phyloP scores from a whole-genome alignment of 2,888 invertebrate genomes.

The Xanthia togata region DNA sequence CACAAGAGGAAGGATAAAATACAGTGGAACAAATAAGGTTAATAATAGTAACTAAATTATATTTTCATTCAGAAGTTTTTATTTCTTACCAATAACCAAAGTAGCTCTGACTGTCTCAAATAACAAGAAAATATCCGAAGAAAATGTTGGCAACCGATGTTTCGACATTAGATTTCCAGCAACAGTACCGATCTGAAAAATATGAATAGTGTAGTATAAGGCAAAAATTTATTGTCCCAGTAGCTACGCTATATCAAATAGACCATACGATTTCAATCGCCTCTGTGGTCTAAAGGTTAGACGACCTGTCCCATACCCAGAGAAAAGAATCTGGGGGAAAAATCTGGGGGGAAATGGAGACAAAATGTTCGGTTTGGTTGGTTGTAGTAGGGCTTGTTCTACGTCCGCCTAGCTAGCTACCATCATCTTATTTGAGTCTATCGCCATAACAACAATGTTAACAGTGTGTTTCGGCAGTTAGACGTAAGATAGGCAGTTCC shows the following conservation, averaged over 20 bases:
- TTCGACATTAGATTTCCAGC: conserved; percentile 93
- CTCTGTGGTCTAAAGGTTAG: no score
- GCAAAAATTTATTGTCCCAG: not conserved
- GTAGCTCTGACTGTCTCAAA: conserved; percentile 89
- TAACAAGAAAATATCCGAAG: conserved; percentile 92
- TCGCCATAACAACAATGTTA: no score
- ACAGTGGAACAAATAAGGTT: not conserved
- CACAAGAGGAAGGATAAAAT: not conserved
- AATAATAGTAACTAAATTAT: not conserved
- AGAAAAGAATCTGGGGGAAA: no score
- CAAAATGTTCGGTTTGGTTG: no score
- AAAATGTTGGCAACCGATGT: conserved; percentile 91
- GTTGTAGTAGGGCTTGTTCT: no score
- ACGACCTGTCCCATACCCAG: no score
- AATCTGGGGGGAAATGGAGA: no score
- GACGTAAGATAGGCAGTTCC: no score
- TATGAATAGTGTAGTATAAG: not conserved
- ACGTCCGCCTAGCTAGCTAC: no score
- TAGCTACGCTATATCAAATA: not conserved
- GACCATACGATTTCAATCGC: no score
- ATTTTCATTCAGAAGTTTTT: not conserved
- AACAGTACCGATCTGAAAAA: conserved; percentile 89
- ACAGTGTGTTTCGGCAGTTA: no score
- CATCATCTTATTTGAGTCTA: no score
- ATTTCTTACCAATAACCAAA: conserved; percentile 83